Conservation (phyloP, 1,140 invertebrate species). For the Nasonia longicornis region DNA sequence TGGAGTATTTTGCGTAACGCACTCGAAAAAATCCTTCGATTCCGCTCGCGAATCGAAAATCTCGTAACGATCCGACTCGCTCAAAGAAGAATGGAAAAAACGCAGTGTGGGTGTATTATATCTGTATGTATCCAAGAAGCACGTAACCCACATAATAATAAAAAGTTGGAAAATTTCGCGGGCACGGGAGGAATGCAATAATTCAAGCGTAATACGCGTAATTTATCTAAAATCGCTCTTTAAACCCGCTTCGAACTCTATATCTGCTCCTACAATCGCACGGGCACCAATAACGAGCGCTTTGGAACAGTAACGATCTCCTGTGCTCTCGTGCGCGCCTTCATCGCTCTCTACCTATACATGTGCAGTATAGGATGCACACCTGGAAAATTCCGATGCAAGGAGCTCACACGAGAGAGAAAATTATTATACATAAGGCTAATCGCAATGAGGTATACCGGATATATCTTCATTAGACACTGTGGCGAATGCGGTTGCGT, state of each 20-base stretch:
- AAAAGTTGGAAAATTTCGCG: constrained; percentile 21
- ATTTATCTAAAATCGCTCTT: constrained; percentile 36
- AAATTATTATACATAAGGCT: constrained; percentile 14
- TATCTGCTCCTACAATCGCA: constrained; percentile 31
- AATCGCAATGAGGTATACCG: constrained; percentile 17
- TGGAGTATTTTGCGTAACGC: neutral
- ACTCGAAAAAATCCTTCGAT: neutral
- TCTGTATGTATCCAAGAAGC: neutral
- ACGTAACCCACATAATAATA: constrained; percentile 35
- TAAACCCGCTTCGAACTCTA: constrained; percentile 31
- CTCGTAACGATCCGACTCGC: neutral
- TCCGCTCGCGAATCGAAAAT: neutral
- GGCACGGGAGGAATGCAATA: constrained; percentile 29
- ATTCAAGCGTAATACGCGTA: constrained; percentile 26
- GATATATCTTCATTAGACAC: neutral
- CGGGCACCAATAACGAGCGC: constrained; percentile 12
- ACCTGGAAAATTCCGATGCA: constrained; percentile 32
- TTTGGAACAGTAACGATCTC: constrained; percentile 28
- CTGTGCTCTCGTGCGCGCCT: neutral
- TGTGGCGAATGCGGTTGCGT: neutral
- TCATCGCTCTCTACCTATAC: neutral
- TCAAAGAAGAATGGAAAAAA: neutral
- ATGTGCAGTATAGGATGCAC: neutral
- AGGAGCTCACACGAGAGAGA: neutral
- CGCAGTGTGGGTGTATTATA: no score